Evolutionary conservation across 2,888 invertebrate species (phyloP).

Genomic region (Dysmachus trigonus): DNA sequence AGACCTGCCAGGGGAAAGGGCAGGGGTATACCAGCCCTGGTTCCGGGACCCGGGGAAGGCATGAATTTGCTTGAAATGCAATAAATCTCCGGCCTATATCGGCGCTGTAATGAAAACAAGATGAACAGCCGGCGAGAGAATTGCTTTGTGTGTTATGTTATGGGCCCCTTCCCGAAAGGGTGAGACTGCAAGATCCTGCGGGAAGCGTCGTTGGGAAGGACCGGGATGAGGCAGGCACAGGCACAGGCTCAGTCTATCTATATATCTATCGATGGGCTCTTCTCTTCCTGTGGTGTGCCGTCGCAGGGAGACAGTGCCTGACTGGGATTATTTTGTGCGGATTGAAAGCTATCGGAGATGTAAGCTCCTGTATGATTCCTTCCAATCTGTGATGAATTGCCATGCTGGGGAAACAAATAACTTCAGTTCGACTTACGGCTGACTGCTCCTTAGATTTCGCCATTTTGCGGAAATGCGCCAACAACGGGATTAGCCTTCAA

Average conservation of each 20-base stretch:
- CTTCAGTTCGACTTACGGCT: neutral
- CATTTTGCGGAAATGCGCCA: neutral
- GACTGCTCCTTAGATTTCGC: neutral
- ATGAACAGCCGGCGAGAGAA: conserved; percentile 33
- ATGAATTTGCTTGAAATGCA: conserved; percentile 37
- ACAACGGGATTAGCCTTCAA: neutral
- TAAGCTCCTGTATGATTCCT: neutral
- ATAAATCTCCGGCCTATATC: conserved; percentile 25
- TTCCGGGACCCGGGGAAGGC: neutral
- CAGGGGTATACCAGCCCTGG: neutral
- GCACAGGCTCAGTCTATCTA: neutral
- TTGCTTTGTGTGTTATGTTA: conserved; percentile 11
- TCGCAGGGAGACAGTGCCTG: neutral
- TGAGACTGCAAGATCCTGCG: neutral
- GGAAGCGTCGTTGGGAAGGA: neutral
- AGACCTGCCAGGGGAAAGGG: neutral
- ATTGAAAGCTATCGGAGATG: neutral
- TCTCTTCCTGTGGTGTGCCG: neutral
- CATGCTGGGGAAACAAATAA: neutral
- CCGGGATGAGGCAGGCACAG: neutral
- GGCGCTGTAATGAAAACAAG: conserved; percentile 35
- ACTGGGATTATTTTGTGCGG: neutral
- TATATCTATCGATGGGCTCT: neutral
- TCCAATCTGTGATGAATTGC: neutral
- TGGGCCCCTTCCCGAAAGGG: neutral